Evolutionary conservation across 2,797 vertebrate genomes (phyloP), one percentile per base, ranked within the genome.

Genomic region (Tokudaia muenninki): DNA sequence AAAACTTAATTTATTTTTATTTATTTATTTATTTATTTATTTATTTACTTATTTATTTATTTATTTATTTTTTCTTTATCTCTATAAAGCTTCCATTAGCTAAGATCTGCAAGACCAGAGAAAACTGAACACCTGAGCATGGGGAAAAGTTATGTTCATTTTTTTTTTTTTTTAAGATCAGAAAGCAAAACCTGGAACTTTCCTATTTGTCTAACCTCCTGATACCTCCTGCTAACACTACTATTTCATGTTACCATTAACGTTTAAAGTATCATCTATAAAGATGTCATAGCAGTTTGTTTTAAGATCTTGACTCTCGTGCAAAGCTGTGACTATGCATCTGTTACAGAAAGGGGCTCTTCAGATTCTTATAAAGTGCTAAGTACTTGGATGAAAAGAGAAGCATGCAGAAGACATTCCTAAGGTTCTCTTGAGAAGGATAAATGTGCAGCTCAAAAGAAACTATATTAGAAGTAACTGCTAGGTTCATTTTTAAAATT

Each of bases 81-180:
- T 96, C 86, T 14, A 47, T 34, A 67, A 87, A 37, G 87, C 83
- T 91, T 75, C 24, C 24, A 94, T 22, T 34, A 96, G 5, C 13
- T 26, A 34, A 57, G 92, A 5, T 57, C 70, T 65, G 19, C 2
- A 21, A 95, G 6, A 14, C 1, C 74, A 92, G 67, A 50, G 24
- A 37, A 96, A 83, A 21, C 47, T 37, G 9, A 70, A 44, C 93
- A 31, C 4, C 16, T 91, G 50, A 86, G 13, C 13, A 75, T 72
- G 34, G 41, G 3, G 44, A 16, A 70, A 57, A 65, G 22, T 50
- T 93, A 74, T 55, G 31, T 12, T 94, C 41, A 41, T n/a, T 9
- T 7, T 78, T 95, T 97, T 98, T 95, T 97, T 98, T 95, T 97
- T 98, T 98, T 95, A 50, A 96, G 90, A 16, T 7, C 72, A 94